Evolutionary conservation across 2,888 invertebrate species (phyloP).

Genomic region (Pollenia labialis): DNA sequence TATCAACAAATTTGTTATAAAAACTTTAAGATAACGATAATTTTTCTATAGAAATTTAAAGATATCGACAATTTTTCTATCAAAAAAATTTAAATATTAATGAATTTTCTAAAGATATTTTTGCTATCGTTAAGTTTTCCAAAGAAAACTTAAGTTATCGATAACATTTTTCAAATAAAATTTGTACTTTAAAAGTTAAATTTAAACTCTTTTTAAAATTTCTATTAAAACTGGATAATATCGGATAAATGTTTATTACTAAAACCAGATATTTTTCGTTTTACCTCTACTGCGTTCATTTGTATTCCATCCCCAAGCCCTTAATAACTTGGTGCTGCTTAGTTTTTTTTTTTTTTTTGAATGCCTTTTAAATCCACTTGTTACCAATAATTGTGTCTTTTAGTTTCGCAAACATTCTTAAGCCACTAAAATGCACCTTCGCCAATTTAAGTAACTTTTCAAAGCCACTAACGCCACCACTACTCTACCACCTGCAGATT

Average conservation of each 20-base stretch:
- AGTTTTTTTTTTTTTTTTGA: not conserved
- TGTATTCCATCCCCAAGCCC: not conserved
- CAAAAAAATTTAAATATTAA: too few species aligned
- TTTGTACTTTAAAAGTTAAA: too few species aligned
- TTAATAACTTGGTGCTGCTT: conserved; percentile 53
- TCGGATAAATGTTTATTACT: too few species aligned
- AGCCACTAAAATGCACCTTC: conserved; percentile 30
- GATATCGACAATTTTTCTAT: too few species aligned
- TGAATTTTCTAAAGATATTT: too few species aligned
- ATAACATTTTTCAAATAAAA: not conserved
- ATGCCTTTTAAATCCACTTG: conserved; percentile 68
- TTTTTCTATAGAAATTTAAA: too few species aligned
- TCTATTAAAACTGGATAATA: too few species aligned
- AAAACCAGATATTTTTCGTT: not conserved
- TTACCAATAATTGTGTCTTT: conserved; percentile 56
- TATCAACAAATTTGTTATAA: too few species aligned
- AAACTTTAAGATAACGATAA: too few species aligned
- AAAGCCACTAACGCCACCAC: conserved; percentile 33
- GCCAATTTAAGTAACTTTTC: conserved; percentile 30
- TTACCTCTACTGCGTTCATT: not conserved
- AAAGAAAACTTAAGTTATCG: not conserved
- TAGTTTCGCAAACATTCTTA: conserved; percentile 50
- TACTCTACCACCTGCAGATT: conserved; percentile 63
- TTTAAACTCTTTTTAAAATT: not conserved
- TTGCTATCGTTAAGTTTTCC: too few species aligned